phyloP scores from a whole-genome alignment of 1,140 invertebrate species.

The Forficula auricularia region DNA sequence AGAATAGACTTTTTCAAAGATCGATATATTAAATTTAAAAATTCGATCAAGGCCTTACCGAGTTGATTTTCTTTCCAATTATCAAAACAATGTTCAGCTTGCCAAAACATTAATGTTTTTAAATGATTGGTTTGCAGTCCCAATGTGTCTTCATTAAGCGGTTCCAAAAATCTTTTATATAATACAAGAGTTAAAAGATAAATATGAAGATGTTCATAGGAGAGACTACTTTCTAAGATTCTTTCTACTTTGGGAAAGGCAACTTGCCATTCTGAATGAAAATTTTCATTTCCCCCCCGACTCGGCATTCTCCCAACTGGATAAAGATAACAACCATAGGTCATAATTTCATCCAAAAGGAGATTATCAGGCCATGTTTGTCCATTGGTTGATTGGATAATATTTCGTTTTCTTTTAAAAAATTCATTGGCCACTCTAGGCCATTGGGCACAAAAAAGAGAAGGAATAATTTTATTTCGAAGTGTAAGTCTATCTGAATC shows the following conservation, averaged over 20 bases:
- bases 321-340: slow-evolving; percentile 44
- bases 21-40: slow-evolving; percentile 33
- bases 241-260: slow-evolving; percentile 52
- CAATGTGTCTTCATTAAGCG: slow-evolving; percentile 29
- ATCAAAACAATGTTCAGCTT: slow-evolving; percentile 45
- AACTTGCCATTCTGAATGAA: slow-evolving; percentile 52
- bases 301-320: slow-evolving; percentile 45
- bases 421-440: neutral
- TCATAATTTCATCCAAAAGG: slow-evolving; percentile 43
- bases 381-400: slow-evolving; percentile 7
- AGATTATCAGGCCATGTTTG: slow-evolving; percentile 46
- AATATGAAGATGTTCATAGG: slow-evolving; percentile 44
- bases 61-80: slow-evolving; percentile 50
- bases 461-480: slow-evolving; percentile 40
- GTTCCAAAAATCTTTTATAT: slow-evolving; percentile 47
- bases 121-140: slow-evolving; percentile 44
- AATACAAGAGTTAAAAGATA: slow-evolving; percentile 43
- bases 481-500: slow-evolving; percentile 19
- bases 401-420: neutral
- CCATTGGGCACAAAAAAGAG: slow-evolving; percentile 14
- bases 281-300: slow-evolving; percentile 32
- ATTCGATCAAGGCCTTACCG: slow-evolving; percentile 41
- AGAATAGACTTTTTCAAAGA: slow-evolving; percentile 34
- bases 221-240: slow-evolving; percentile 48
- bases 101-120: slow-evolving; percentile 58